These are phyloP conservation scores for Pogonognathellus flavescens DNA, from an alignment of 1,140 invertebrate species.

Conservation along the genomic window DNA sequence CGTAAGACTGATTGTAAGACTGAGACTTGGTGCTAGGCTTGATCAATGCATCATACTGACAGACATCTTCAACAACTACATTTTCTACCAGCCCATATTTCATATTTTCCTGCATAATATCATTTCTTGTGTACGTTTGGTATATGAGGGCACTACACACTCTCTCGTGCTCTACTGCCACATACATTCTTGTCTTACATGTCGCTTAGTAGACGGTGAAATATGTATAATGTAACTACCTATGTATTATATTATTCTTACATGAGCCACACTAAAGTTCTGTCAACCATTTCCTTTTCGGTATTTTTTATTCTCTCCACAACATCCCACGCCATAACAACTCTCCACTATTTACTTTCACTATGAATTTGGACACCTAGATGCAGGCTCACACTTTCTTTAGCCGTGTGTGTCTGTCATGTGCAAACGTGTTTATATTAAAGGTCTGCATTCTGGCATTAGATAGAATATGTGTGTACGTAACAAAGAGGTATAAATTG, in stretches of 20 bases:
- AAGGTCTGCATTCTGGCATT: too few relatives aligned
- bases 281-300: conserved; percentile 20
- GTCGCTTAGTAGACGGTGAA: neutral
- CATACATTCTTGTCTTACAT: neutral
- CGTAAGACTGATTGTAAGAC: conserved; percentile 38
- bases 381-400: too few relatives aligned
- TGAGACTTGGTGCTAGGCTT: conserved; percentile 36
- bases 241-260: conserved; percentile 32
- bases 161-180: neutral
- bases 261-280: conserved; percentile 18
- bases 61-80: conserved; percentile 51
- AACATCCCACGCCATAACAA: neutral
- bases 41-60: conserved; percentile 55
- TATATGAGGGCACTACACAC: neutral
- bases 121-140: conserved; percentile 5
- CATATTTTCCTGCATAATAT: conserved; percentile 41
- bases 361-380: too few relatives aligned
- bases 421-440: too few relatives aligned
- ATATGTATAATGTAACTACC: neutral
- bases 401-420: too few relatives aligned
- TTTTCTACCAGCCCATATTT: conserved; percentile 28
- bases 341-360: too few relatives aligned
- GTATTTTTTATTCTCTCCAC: conserved; percentile 14
- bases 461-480: too few relatives aligned
- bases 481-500: too few relatives aligned